Evolutionary conservation across 2,797 vertebrate genomes (phyloP).

Genomic region (Enteromius trimaculatus): DNA sequence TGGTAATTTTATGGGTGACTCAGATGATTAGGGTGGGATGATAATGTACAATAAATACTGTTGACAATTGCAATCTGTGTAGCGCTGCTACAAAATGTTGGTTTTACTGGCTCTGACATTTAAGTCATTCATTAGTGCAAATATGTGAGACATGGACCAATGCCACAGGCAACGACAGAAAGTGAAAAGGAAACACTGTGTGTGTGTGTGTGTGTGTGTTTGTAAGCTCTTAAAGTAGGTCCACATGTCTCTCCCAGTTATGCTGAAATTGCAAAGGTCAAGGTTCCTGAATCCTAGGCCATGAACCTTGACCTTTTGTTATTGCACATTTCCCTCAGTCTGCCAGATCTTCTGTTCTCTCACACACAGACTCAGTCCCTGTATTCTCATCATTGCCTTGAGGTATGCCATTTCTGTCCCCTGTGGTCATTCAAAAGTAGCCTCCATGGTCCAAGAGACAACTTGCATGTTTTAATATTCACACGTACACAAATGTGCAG

Average conservation of each 20-base stretch:
- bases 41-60: slow-evolving; percentile 31
- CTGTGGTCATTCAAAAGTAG: slow-evolving; percentile 7
- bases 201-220: background rate
- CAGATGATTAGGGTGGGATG: slow-evolving; percentile 5
- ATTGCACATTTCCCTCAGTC: slow-evolving; percentile 36
- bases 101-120: slow-evolving; percentile 50
- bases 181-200: slow-evolving; percentile 28
- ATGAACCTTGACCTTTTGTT: slow-evolving; percentile 36
- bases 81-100: background rate
- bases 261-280: slow-evolving; percentile 49
- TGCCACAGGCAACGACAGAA: slow-evolving; percentile 39
- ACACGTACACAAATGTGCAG: background rate
- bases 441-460: background rate
- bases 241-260: slow-evolving; percentile 39
- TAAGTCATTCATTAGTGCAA: slow-evolving; percentile 44
- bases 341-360: slow-evolving; percentile 8
- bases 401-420: slow-evolving; percentile 15
- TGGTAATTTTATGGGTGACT: slow-evolving; percentile 5
- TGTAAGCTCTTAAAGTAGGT: slow-evolving; percentile 12
- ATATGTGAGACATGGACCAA: slow-evolving; percentile 46
- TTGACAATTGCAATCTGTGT: slow-evolving; percentile 40
- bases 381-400: slow-evolving; percentile 16
- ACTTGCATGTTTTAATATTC: background rate
- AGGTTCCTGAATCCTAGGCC: slow-evolving; percentile 19
- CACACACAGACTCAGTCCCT: slow-evolving; percentile 17